Evolutionary conservation across 2,888 invertebrate genomes (phyloP).

Genomic region (Drosophila seclusa): DNA sequence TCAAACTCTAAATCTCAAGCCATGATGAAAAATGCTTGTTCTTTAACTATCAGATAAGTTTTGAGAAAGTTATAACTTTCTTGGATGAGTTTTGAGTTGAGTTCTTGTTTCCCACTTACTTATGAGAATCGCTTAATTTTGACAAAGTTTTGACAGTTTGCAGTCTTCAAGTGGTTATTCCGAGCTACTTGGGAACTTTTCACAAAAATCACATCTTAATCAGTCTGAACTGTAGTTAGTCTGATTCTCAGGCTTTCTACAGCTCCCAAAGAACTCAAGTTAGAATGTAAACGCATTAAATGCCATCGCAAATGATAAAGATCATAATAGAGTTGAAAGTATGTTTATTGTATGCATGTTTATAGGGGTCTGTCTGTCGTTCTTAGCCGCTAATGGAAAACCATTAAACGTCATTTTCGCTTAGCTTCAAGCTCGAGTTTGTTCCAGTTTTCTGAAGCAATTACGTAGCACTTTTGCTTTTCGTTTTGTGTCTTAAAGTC

Average conservation of each 20-base stretch:
- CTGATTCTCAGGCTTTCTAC: not conserved
- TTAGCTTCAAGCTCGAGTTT: constrained; percentile 10
- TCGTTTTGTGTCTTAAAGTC: constrained; percentile 31
- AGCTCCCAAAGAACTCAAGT: not conserved
- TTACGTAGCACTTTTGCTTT: constrained; percentile 54
- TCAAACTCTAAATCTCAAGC: not conserved
- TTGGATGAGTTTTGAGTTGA: not conserved
- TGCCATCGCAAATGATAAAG: not conserved
- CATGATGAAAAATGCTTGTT: not conserved
- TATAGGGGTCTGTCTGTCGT: not conserved
- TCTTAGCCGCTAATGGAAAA: constrained; percentile 3
- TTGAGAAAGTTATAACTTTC: not conserved
- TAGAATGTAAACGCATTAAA: not conserved
- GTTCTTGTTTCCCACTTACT: not conserved
- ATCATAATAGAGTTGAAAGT: constrained; percentile 6
- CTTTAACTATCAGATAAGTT: not conserved
- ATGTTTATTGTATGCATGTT: not conserved
- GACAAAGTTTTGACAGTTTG: too few relatives aligned
- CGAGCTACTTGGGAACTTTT: not conserved
- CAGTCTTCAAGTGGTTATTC: not conserved
- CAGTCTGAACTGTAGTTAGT: not conserved
- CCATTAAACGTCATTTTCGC: constrained; percentile 24
- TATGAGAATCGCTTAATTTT: not conserved
- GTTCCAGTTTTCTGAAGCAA: constrained; percentile 30
- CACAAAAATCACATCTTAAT: not conserved